Conservation (phyloP, 2,797 vertebrate genomes). For the Philypnodon macrostomus region DNA sequence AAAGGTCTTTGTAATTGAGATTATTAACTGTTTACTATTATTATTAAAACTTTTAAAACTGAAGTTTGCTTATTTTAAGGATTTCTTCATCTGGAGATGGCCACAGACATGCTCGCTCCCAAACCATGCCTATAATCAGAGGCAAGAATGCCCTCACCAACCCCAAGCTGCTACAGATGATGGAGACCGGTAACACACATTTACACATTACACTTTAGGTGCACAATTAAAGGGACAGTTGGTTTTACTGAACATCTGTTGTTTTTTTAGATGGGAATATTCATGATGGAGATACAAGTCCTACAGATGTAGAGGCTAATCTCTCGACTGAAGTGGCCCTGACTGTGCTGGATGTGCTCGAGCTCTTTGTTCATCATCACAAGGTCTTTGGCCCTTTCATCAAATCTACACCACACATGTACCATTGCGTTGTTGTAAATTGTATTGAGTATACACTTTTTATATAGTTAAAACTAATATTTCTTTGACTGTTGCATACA, state of each 20-base stretch:
- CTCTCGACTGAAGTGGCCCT: conserved; percentile 92
- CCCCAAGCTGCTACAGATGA: conserved; percentile 94
- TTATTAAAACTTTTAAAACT: neutral
- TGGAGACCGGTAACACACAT: conserved; percentile 83
- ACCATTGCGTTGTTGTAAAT: neutral
- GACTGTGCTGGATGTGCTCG: conserved; percentile 89
- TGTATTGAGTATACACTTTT: too few species aligned
- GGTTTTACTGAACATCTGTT: neutral
- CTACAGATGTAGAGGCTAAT: conserved; percentile 92
- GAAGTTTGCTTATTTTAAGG: conserved; percentile 76
- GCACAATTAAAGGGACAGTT: neutral
- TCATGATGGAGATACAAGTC: conserved; percentile 87
- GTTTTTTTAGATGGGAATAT: conserved; percentile 76
- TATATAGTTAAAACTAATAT: too few species aligned
- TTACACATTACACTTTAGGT: neutral
- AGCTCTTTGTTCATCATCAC: conserved; percentile 89
- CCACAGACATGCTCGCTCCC: conserved; percentile 92
- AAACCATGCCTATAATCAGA: conserved; percentile 95
- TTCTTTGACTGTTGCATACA: too few species aligned
- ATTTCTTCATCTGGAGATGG: conserved; percentile 88
- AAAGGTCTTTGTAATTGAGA: neutral
- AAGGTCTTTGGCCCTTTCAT: conserved; percentile 63
- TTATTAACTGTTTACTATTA: neutral
- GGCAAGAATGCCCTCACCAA: conserved; percentile 95
- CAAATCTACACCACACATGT: neutral